Evolutionary conservation across 2,797 vertebrate species (phyloP).

Genomic region (Clarias pachynema): DNA sequence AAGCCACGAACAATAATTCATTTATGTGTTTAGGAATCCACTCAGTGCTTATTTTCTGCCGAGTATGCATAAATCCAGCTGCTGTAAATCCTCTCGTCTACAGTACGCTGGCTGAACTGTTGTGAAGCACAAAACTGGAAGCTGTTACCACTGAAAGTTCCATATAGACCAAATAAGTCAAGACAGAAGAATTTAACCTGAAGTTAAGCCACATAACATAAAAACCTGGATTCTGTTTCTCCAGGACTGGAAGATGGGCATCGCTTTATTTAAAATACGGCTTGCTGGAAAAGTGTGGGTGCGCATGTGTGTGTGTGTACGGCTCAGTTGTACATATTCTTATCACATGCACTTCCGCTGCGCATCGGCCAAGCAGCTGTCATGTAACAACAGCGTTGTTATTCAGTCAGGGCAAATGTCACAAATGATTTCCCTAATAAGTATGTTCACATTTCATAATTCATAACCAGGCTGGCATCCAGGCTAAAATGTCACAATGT

Average conservation of each 20-base stretch:
- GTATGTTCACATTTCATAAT: not conserved
- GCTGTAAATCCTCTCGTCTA: conserved; percentile 34
- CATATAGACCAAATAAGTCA: not conserved
- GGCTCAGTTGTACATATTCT: not conserved
- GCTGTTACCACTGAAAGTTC: not conserved
- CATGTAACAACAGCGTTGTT: conserved; percentile 7
- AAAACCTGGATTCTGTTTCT: not conserved
- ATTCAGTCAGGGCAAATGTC: conserved; percentile 10
- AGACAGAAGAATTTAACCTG: not conserved
- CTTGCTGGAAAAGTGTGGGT: not conserved
- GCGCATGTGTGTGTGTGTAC: not conserved
- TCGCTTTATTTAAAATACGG: not conserved
- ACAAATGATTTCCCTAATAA: conserved; percentile 7
- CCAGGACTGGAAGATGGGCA: not conserved
- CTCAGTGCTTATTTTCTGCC: conserved; percentile 25
- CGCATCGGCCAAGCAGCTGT: conserved; percentile 21
- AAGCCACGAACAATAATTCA: conserved; percentile 32
- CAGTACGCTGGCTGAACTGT: not conserved
- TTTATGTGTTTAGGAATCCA: conserved; percentile 22
- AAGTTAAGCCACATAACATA: not conserved
- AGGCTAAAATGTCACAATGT: not conserved
- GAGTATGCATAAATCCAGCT: conserved; percentile 15
- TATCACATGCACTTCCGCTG: conserved; percentile 25
- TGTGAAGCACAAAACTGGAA: not conserved
- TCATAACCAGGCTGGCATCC: not conserved